A percentile compares a stretch with the other conserved stretches of the same genome.
phyloP scores from a whole-genome alignment of 2,888 invertebrate species.

The Crossocerus cetratus region DNA sequence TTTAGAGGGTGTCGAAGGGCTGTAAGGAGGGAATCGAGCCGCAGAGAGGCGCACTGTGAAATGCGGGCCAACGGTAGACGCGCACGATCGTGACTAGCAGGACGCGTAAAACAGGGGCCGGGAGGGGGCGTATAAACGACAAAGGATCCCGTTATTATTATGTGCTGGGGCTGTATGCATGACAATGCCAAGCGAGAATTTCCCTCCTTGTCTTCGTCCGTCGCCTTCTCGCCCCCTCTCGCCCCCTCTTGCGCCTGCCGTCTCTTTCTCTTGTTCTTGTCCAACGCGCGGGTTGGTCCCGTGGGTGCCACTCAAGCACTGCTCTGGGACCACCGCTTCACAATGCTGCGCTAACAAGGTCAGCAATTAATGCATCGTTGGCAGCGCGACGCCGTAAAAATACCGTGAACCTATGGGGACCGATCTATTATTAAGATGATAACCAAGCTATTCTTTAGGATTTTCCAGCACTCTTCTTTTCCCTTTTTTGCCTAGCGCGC shows the following conservation, averaged over 20 bases:
- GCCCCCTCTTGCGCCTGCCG: slow-evolving; percentile 36
- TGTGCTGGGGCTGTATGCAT: slow-evolving; percentile 63
- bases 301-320: slow-evolving; percentile 61
- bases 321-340: slow-evolving; percentile 63
- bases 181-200: slow-evolving; percentile 63
- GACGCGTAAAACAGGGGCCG: slow-evolving; percentile 49
- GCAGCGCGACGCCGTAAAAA: slow-evolving; percentile 57
- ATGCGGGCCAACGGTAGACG: slow-evolving; percentile 35
- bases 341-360: slow-evolving; percentile 69
- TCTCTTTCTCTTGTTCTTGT: slow-evolving; percentile 39
- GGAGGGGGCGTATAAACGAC: slow-evolving; percentile 57
- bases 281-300: slow-evolving; percentile 51
- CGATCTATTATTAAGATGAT: slow-evolving; percentile 53
- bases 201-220: slow-evolving; percentile 31
- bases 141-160: slow-evolving; percentile 67
- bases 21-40: slow-evolving; percentile 31
- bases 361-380: slow-evolving; percentile 70
- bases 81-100: slow-evolving; percentile 49
- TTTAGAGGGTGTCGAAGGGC: slow-evolving; percentile 14
- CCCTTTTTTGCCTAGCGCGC: background rate
- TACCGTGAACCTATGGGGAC: slow-evolving; percentile 52
- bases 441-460: slow-evolving; percentile 18
- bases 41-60: background rate
- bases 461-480: background rate
- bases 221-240: slow-evolving; percentile 16